phyloP scores from a whole-genome alignment of 1,140 invertebrate genomes.

The Drosophila bocki region DNA sequence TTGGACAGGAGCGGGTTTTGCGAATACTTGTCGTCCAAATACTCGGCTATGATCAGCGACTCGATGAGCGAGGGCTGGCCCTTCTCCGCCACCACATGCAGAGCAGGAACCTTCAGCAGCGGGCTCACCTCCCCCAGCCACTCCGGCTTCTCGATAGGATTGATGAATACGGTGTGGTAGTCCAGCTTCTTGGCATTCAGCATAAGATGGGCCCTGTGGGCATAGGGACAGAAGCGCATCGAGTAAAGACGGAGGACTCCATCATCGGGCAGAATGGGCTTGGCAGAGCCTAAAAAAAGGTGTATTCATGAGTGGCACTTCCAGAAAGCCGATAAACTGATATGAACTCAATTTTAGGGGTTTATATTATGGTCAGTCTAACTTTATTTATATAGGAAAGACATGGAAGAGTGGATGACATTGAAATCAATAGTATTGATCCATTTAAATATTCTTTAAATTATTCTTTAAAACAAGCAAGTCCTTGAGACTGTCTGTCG shows the following conservation, averaged over 20 bases:
- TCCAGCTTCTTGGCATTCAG: conserved; percentile 93
- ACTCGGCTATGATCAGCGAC: conserved; percentile 92
- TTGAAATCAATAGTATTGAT: neutral
- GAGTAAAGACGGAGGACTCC: conserved; percentile 92
- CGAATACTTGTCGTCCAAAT: conserved; percentile 92
- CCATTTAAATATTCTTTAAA: neutral
- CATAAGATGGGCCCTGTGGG: conserved; percentile 92
- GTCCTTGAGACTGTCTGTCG: neutral
- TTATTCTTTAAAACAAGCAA: too few relatives aligned
- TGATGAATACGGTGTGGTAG: conserved; percentile 93
- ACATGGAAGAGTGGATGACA: neutral
- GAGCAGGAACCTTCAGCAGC: conserved; percentile 91
- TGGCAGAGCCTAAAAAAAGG: conserved; percentile 86
- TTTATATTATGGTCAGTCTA: conserved; percentile 8
- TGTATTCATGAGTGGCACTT: neutral
- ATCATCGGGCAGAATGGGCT: conserved; percentile 87
- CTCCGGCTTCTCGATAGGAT: conserved; percentile 93
- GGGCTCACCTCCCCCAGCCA: conserved; percentile 90
- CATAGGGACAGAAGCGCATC: conserved; percentile 96
- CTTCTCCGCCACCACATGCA: conserved; percentile 89
- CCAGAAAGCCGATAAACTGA: neutral
- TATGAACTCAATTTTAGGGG: conserved; percentile 11
- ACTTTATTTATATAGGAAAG: neutral
- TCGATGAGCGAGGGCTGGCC: conserved; percentile 88
- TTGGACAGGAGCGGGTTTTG: conserved; percentile 88